Conservation (phyloP, 1,140 invertebrate genomes). For the Trichonephila inaurata region DNA sequence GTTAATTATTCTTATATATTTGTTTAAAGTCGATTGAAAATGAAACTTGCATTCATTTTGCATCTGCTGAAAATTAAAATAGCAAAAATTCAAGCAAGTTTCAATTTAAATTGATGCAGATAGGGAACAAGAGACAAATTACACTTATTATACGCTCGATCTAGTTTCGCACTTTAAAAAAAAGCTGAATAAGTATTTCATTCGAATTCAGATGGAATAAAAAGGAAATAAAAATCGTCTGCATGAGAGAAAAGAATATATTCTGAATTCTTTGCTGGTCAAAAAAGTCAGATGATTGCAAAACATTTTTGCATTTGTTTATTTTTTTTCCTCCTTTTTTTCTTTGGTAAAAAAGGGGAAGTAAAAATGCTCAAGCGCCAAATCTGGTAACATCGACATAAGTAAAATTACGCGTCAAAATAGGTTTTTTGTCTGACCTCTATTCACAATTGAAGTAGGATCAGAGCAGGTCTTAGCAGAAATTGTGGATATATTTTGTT, state of each 20-base stretch:
- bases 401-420: conserved; percentile 54
- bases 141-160: too few relatives aligned
- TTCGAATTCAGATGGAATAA: too few relatives aligned
- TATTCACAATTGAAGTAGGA: conserved; percentile 63
- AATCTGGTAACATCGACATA: conserved; percentile 39
- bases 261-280: background rate
- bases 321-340: background rate
- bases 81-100: too few relatives aligned
- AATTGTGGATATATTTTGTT: conserved; percentile 57
- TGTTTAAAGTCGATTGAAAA: too few relatives aligned
- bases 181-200: too few relatives aligned
- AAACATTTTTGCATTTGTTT: background rate
- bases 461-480: conserved; percentile 49
- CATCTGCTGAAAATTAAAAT: too few relatives aligned
- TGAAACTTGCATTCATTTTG: too few relatives aligned
- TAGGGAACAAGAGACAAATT: too few relatives aligned
- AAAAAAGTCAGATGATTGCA: background rate
- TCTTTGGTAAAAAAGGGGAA: background rate
- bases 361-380: conserved; percentile 26
- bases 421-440: conserved; percentile 19
- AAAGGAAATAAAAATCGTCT: background rate
- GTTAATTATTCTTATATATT: too few relatives aligned
- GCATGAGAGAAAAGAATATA: background rate
- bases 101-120: too few relatives aligned
- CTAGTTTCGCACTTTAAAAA: too few relatives aligned